phyloP scores from a whole-genome alignment of 2,797 vertebrate genomes.

The Rhabdophis nuchalis region DNA sequence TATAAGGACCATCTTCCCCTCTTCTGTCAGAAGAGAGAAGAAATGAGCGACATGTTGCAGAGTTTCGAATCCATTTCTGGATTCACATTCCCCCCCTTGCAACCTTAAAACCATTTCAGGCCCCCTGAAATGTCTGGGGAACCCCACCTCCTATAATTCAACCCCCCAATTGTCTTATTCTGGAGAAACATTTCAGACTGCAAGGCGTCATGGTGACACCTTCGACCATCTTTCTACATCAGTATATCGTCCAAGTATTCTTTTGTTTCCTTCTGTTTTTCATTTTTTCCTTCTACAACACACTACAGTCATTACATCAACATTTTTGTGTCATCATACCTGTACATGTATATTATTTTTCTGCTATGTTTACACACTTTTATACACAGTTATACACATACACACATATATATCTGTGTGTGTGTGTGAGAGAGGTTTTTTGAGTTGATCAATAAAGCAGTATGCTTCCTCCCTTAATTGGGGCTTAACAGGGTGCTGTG shows the following conservation, averaged over 20 bases:
- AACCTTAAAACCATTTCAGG: background rate
- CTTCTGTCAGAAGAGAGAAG: slow-evolving; percentile 50
- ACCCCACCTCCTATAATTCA: background rate
- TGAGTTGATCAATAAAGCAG: too few species aligned
- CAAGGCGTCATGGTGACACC: background rate
- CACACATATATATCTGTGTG: too few species aligned
- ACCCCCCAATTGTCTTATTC: background rate
- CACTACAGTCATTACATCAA: too few species aligned
- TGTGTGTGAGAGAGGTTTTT: too few species aligned
- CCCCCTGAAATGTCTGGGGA: background rate
- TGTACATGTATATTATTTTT: too few species aligned
- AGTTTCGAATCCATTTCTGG: background rate
- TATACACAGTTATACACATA: too few species aligned
- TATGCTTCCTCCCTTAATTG: too few species aligned
- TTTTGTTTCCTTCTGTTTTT: too few species aligned
- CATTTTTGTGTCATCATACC: too few species aligned
- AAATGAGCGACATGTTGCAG: background rate
- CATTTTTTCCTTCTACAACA: too few species aligned
- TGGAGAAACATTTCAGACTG: background rate
- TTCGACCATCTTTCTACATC: background rate
- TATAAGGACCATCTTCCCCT: slow-evolving; percentile 75
- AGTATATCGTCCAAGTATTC: background rate
- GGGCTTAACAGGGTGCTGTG: too few species aligned
- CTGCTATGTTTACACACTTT: too few species aligned
- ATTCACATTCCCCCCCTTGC: background rate